Evolutionary conservation across 1,140 invertebrate species (phyloP), one percentile per base, ranked within the genome.

Genomic region (Saxidomus purpurata): DNA sequence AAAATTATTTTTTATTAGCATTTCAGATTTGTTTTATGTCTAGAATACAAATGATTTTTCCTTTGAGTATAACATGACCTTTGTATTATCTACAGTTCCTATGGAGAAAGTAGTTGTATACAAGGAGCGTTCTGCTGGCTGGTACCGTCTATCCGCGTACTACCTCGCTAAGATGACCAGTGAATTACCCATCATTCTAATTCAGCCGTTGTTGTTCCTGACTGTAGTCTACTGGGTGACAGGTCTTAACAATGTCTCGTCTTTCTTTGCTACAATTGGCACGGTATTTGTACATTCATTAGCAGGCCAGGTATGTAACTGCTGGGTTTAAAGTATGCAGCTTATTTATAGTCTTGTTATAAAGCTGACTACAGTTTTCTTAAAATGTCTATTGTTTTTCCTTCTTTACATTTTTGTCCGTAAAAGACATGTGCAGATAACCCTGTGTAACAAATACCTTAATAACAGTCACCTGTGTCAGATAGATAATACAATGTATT

Each of bases 91-190:
- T 80, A 40, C 94, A 98, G 98, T 98, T 97, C 98, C 98, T 77
- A 96, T 97, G 61, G 98, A 98, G 96, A 96, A 97, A 93, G 97
- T 98, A 96, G 98, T 98, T 0, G 97, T 98, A 85, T 97, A 98
- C 94, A 98, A 98, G 95, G 98, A 98, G 95, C 96, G 98, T 79
- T 96, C 97, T 89, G 98, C 98, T 34, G 98, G 98, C 49, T 97
- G 98, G 86, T 98, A 98, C 94, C 96, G 98, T 67, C 96, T 98
- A 47, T 98, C 98, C 36, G 98, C 98, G 1, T 98, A 98, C 95
- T 98, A 98, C 95, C 94, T 98, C 92, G 98, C 98, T 80, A 98
- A 98, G 96, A 98, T 98, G 97, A 97, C 98, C 79, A 98, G 98
- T 61, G 98, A 98, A 95, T 95, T 98, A 89, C 98, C 98, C 3